Conservation (phyloP, 2,797 vertebrate species). For the Kryptopterus vitreolus region DNA sequence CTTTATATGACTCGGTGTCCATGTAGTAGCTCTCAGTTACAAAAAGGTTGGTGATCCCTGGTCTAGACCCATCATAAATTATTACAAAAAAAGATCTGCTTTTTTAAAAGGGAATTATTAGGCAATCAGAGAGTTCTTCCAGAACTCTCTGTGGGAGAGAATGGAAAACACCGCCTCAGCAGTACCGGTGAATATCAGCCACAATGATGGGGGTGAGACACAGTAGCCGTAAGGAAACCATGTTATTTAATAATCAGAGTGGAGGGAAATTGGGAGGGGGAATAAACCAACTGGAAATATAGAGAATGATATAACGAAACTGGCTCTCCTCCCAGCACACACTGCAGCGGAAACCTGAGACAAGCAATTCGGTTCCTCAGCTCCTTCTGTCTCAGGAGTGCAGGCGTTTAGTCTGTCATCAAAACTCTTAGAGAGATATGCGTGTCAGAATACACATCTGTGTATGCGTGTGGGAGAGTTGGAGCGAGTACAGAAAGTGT, state of each 20-base stretch:
- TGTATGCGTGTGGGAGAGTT: conserved; percentile 44
- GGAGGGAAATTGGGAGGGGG: conserved; percentile 21
- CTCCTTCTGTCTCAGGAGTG: conserved; percentile 29
- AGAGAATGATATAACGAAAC: conserved; percentile 49
- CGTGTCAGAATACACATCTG: conserved; percentile 37
- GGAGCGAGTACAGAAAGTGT: conserved; percentile 18
- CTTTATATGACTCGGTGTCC: too few relatives aligned
- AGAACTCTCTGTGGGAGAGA: conserved; percentile 48
- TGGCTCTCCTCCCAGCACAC: conserved; percentile 54
- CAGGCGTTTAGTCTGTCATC: conserved; percentile 40
- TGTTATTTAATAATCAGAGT: conserved; percentile 67
- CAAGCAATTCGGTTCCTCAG: conserved; percentile 44
- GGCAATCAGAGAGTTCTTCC: conserved; percentile 42
- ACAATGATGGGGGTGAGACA: conserved; percentile 61
- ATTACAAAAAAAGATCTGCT: conserved; percentile 39
- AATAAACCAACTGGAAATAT: conserved; percentile 56
- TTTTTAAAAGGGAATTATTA: conserved; percentile 49
- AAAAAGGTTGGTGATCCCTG: too few relatives aligned
- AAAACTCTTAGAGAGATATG: conserved; percentile 25
- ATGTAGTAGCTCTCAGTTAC: too few relatives aligned
- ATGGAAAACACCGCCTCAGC: conserved; percentile 73
- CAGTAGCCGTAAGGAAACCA: conserved; percentile 58
- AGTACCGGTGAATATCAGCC: conserved; percentile 61
- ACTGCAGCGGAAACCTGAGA: conserved; percentile 62
- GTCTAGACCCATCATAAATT: conserved; percentile 44